A percentile compares a stretch with the other conserved stretches of the same genome.
Conservation (phyloP, 2,888 invertebrate species). For the Pristionchus entomophagus region DNA sequence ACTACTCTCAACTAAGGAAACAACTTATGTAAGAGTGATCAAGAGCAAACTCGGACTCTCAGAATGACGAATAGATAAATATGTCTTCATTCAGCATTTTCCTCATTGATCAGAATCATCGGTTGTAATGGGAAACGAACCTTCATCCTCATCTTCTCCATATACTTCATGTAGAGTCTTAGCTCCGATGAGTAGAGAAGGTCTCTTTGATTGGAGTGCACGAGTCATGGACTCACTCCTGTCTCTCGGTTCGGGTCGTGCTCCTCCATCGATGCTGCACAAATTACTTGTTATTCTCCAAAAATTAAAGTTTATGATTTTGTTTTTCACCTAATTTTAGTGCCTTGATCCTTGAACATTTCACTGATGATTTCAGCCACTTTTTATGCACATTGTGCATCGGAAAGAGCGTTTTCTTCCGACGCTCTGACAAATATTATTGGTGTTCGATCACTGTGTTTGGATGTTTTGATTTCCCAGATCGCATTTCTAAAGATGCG, state of each 20-base stretch:
- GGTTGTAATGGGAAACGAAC: too few relatives aligned
- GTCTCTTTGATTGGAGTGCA: constrained; percentile 28
- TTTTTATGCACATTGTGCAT: too few relatives aligned
- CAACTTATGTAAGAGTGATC: too few relatives aligned
- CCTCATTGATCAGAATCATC: too few relatives aligned
- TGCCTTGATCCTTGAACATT: neutral
- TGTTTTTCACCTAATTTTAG: neutral
- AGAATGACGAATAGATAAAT: too few relatives aligned
- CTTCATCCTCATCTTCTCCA: constrained; percentile 21
- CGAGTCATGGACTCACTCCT: neutral
- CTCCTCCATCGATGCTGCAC: constrained; percentile 12
- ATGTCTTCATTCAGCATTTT: too few relatives aligned
- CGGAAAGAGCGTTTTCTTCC: neutral
- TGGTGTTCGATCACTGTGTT: neutral
- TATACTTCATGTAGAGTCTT: constrained; percentile 40
- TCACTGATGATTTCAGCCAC: neutral
- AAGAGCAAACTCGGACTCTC: too few relatives aligned
- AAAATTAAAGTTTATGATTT: neutral
- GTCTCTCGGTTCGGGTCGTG: neutral
- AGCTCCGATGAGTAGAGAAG: constrained; percentile 45
- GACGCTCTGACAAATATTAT: neutral
- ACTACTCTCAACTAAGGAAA: too few relatives aligned
- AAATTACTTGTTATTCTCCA: too few relatives aligned
- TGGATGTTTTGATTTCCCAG: neutral
- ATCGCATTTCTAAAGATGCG: neutral